Conservation (phyloP, 2,797 vertebrate genomes). For the Malacoraja senta region DNA sequence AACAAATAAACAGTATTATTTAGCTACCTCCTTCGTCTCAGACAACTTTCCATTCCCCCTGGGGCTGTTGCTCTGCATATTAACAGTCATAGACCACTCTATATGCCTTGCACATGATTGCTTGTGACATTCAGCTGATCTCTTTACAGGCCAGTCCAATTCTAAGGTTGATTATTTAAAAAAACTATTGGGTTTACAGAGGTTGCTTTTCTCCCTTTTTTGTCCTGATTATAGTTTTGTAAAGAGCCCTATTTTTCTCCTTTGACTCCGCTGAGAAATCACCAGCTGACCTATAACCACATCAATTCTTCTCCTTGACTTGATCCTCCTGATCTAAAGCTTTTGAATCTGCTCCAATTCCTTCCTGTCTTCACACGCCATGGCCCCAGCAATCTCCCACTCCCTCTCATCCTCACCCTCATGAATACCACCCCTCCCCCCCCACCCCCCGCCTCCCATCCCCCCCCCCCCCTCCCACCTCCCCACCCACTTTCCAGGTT, state of each 20-base stretch:
- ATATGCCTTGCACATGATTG: not conserved
- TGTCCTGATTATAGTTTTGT: not conserved
- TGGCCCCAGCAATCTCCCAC: no score
- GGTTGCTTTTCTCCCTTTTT: not conserved
- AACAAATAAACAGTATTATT: constrained; percentile 45
- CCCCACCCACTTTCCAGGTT: not conserved
- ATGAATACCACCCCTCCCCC: no score
- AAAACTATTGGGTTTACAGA: not conserved
- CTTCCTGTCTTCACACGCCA: no score
- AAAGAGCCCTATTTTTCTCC: not conserved
- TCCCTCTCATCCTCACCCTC: no score
- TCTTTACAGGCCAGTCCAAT: constrained; percentile 48
- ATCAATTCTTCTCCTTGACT: not conserved
- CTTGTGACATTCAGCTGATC: constrained; percentile 66
- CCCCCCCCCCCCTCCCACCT: not conserved
- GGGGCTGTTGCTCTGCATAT: not conserved
- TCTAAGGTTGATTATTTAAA: not conserved
- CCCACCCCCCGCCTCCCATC: not conserved
- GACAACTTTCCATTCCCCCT: constrained; percentile 31
- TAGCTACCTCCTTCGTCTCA: not conserved
- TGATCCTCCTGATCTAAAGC: no score
- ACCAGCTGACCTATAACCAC: not conserved
- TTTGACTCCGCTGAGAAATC: not conserved
- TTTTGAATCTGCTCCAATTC: not conserved
- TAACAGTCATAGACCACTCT: not conserved